Evolutionary conservation across 2,113 vertebrate genomes (phyloP), one percentile per base, ranked within the genome.

Genomic region (Myanophis thanlyinensis): DNA sequence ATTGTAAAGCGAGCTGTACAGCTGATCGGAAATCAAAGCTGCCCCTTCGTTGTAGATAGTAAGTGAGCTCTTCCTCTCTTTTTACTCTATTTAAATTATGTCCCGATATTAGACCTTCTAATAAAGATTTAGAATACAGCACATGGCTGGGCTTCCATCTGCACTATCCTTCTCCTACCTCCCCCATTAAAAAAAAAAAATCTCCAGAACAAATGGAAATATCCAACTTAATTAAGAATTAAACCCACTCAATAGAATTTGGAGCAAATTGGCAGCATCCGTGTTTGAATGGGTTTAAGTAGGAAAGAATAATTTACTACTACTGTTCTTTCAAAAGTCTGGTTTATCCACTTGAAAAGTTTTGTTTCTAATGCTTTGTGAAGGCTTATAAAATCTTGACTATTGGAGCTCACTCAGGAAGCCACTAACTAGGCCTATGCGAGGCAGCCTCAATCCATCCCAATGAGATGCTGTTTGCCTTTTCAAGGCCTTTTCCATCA

Each of bases 161-260:
- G 95, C 91, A 93, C 73, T 87, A 87, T 0, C 1, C 62, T 67
- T 59, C 25, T 5, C 91, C n/a, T 5, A 91, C 95, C 85, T 3
- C 27, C 12, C 73, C 73, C 35, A 40, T 80, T 80, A 44, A 89
- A 94, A 92, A 96, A 44, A 89, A 94, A 92, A 96, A 92, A 96
- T 91, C 92, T 92, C 89, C 91, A 88, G 89, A 94, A 94, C 88
- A 87, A 95, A 95, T 54, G 93, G 94, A 90, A 96, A 96, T 93
- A 97, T 95, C 90, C 90, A 95, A 90, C 91, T 96, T 96, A 96
- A 96, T 94, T 95, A 95, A 95, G 94, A 95, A 93, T 95, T 96
- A 95, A 96, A 96, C 89, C 94, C 86, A 94, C 89, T 93, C 91
- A 3, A 3, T 47, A 49, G 87, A 85, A 89, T 91, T 94, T 91